These are phyloP conservation scores for Nesospiza acunhae DNA, from an alignment of 2,113 vertebrate genomes.

Conservation along the genomic window DNA sequence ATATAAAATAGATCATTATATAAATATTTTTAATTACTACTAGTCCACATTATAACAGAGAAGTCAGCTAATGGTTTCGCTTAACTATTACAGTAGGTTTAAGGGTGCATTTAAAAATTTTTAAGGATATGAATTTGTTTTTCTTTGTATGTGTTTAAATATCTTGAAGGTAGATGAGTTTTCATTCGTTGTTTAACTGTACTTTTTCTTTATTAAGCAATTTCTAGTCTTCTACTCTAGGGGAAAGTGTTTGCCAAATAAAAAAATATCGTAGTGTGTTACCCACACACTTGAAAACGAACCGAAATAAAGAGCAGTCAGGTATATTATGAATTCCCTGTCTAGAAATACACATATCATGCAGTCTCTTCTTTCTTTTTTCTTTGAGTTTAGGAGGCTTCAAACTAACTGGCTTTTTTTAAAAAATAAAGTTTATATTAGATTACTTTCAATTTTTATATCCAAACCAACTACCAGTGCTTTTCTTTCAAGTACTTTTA, in stretches of 20 bases:
- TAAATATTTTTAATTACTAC: background rate
- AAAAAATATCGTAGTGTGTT: background rate
- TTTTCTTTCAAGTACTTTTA: background rate
- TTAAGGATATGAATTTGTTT: background rate
- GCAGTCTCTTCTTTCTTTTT: background rate
- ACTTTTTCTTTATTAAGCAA: background rate
- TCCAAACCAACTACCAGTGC: background rate
- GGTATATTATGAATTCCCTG: background rate
- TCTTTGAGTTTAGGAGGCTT: background rate
- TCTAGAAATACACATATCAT: accelerated
- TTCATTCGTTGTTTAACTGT: background rate
- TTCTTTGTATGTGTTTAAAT: background rate
- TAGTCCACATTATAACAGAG: background rate
- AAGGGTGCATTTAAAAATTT: background rate
- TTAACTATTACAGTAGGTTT: background rate
- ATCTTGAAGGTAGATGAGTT: background rate
- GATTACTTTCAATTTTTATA: background rate
- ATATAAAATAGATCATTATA: background rate
- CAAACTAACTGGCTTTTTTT: background rate
- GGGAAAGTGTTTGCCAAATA: accelerated
- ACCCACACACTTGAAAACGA: accelerated
- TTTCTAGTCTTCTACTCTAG: background rate
- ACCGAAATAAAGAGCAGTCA: background rate
- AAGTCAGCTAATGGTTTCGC: background rate
- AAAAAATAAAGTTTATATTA: background rate